phyloP scores from a whole-genome alignment of 1,140 invertebrate genomes.

The Drosophila obscura region DNA sequence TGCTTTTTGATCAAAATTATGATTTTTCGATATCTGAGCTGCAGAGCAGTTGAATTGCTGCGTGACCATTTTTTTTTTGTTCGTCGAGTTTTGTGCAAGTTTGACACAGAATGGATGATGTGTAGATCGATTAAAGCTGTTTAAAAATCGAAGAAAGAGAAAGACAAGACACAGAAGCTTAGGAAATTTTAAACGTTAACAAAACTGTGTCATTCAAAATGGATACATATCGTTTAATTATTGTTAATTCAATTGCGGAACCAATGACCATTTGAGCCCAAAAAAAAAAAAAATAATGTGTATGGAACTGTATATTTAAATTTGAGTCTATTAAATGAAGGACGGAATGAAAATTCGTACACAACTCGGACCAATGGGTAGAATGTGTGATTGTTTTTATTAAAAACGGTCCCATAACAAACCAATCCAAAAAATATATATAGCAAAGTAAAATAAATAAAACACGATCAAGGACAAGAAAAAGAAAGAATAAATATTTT shows the following conservation, averaged over 20 bases:
- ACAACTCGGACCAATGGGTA: constrained; percentile 53
- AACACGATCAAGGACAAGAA: constrained; percentile 31
- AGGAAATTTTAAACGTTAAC: constrained; percentile 48
- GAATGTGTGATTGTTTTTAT: constrained; percentile 38
- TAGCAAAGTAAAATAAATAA: constrained; percentile 12
- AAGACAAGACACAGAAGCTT: constrained; percentile 8
- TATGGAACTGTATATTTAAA: constrained; percentile 38
- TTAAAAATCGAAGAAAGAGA: constrained; percentile 3
- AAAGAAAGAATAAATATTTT: constrained; percentile 7
- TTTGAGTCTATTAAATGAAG: constrained; percentile 35
- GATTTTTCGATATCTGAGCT: too few species aligned
- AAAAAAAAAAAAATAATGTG: constrained; percentile 5
- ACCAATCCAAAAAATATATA: constrained; percentile 1
- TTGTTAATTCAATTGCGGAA: constrained; percentile 74
- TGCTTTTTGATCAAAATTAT: too few species aligned
- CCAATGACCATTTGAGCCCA: constrained; percentile 63
- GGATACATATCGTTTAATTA: constrained; percentile 79
- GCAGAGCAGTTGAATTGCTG: too few species aligned
- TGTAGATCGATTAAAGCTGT: too few species aligned
- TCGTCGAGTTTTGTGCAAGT: too few species aligned
- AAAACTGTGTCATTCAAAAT: constrained; percentile 70
- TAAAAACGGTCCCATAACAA: constrained; percentile 21
- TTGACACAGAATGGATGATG: too few species aligned
- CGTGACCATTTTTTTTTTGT: too few species aligned
- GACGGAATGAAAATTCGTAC: constrained; percentile 19